A percentile compares a stretch with the other conserved stretches of the same genome.
Conservation (phyloP, 2,113 vertebrate species). For the Planiliza haematocheilus region DNA sequence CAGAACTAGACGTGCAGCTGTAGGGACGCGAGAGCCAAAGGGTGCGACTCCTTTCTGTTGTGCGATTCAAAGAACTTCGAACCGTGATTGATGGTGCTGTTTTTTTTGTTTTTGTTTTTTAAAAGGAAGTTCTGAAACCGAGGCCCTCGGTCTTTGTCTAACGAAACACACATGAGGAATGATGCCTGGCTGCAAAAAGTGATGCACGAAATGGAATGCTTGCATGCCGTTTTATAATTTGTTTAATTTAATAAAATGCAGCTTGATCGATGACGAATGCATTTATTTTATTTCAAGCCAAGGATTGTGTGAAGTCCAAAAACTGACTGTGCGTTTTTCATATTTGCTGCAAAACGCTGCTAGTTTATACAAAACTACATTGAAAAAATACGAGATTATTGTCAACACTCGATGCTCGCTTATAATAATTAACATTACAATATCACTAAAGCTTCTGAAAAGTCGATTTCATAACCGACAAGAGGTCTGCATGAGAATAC, state of each 20-base stretch:
- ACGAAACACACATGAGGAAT: not conserved
- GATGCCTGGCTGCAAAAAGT: not conserved
- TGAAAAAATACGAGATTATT: too few relatives aligned
- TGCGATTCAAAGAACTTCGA: not conserved
- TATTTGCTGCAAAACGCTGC: not conserved
- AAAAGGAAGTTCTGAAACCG: not conserved
- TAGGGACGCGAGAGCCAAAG: slow-evolving; percentile 22
- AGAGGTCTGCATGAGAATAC: not conserved
- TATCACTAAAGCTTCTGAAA: too few relatives aligned
- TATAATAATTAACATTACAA: too few relatives aligned
- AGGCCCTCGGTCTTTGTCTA: not conserved
- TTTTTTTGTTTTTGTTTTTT: slow-evolving; percentile 2
- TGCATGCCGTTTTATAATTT: rapidly evolving
- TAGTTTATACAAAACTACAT: not conserved
- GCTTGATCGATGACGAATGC: not conserved
- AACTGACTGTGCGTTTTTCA: too few relatives aligned
- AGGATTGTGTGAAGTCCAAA: too few relatives aligned
- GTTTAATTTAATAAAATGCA: too few relatives aligned
- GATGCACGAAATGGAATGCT: not conserved
- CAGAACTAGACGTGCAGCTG: slow-evolving; percentile 32
- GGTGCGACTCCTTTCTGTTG: slow-evolving; percentile 38
- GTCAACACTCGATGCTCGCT: too few relatives aligned
- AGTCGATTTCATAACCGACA: too few relatives aligned
- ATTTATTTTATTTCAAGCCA: slow-evolving; percentile 1
- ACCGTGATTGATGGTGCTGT: slow-evolving; percentile 2